A percentile compares a stretch with the other conserved stretches of the same genome.
Evolutionary conservation across 2,888 invertebrate genomes (phyloP).

Genomic region (Heliothis peltigera): DNA sequence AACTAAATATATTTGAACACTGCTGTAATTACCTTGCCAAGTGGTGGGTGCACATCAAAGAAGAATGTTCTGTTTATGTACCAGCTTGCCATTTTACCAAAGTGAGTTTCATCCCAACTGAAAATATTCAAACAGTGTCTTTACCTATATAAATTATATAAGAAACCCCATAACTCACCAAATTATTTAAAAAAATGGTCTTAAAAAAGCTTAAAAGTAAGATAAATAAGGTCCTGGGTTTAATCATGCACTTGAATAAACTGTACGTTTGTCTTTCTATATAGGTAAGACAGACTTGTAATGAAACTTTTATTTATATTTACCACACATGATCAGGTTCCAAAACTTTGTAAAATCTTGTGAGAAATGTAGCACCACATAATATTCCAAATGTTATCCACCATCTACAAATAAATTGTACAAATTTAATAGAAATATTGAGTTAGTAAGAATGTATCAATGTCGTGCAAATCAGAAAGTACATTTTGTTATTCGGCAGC

Average conservation of each 20-base stretch:
- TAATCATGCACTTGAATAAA: no score
- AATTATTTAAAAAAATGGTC: no score
- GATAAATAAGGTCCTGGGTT: background rate
- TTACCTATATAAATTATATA: background rate
- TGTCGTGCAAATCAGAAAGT: slow-evolving; percentile 48
- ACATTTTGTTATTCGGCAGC: slow-evolving; percentile 54
- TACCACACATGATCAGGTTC: slow-evolving; percentile 98
- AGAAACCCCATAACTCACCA: no score
- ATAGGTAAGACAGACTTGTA: background rate
- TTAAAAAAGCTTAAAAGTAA: no score
- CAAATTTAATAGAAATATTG: slow-evolving; percentile 10
- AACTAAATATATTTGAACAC: no score
- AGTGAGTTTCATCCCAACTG: slow-evolving; percentile 99
- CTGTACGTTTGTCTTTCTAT: background rate
- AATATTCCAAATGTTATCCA: slow-evolving; percentile 92
- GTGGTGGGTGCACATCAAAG: slow-evolving; percentile 99
- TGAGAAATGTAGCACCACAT: slow-evolving; percentile 92
- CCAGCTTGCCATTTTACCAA: slow-evolving; percentile 99
- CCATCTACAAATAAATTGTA: slow-evolving; percentile 78
- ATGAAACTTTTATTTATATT: slow-evolving; percentile 74
- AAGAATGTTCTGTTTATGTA: slow-evolving; percentile 99
- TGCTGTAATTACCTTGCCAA: slow-evolving; percentile 94
- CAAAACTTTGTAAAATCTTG: slow-evolving; percentile 96
- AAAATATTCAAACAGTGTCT: slow-evolving; percentile 62
- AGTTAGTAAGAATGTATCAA: slow-evolving; percentile 39